A percentile compares a stretch with the other conserved stretches of the same genome.
phyloP scores from a whole-genome alignment of 2,888 invertebrate genomes.

The Holacanthella duospinosa region DNA sequence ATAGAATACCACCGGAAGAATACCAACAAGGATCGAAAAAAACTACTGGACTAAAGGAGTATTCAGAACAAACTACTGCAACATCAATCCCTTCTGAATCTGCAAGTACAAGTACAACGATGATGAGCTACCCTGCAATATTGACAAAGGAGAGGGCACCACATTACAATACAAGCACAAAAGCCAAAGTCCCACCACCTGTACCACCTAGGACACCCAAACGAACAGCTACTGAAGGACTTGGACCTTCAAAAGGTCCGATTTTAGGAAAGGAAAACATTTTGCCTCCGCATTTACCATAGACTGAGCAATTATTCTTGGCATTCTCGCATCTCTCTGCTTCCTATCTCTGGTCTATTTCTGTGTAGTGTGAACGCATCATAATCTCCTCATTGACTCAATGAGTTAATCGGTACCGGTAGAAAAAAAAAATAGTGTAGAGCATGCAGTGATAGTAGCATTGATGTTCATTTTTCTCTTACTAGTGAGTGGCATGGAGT shows the following conservation, averaged over 20 bases:
- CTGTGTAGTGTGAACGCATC: too few relatives aligned
- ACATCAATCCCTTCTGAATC: too few relatives aligned
- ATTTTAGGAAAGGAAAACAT: background rate
- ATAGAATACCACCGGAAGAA: background rate
- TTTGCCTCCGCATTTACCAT: too few relatives aligned
- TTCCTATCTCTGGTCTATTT: background rate
- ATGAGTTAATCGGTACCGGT: too few relatives aligned
- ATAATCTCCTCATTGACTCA: too few relatives aligned
- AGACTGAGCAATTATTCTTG: background rate
- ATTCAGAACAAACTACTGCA: too few relatives aligned
- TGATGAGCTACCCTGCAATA: constrained; percentile 55
- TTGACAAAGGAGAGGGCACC: constrained; percentile 46
- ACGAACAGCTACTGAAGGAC: constrained; percentile 17
- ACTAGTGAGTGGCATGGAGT: too few relatives aligned
- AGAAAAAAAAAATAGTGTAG: too few relatives aligned
- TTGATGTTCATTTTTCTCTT: background rate
- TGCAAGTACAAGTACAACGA: constrained; percentile 17
- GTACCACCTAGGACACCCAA: constrained; percentile 61
- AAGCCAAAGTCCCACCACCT: constrained; percentile 63
- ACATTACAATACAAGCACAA: constrained; percentile 44
- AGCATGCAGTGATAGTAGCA: background rate
- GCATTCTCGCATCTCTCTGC: background rate
- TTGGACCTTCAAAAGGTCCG: background rate
- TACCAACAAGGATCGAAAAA: constrained; percentile 7
- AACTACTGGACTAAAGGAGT: too few relatives aligned